Evolutionary conservation across 2,888 invertebrate genomes (phyloP).

Genomic region (Noctua comes): DNA sequence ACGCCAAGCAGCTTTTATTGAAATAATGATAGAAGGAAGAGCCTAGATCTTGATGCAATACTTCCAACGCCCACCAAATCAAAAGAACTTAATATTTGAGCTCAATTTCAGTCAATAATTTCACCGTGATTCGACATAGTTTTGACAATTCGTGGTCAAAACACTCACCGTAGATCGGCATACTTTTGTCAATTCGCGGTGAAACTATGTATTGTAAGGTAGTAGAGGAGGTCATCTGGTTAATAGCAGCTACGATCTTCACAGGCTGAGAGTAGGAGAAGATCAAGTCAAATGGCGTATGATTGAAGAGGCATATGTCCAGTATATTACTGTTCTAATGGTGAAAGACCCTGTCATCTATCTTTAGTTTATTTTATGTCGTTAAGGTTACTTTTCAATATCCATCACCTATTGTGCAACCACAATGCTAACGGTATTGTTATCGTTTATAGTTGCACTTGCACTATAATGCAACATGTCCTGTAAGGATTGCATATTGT

Average conservation of each 20-base stretch:
- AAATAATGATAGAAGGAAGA: background rate
- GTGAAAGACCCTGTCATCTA: background rate
- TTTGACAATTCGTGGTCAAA: too few species aligned
- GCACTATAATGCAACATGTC: constrained; percentile 17
- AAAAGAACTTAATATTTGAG: too few species aligned
- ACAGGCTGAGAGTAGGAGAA: background rate
- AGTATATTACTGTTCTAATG: background rate
- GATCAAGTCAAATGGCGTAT: background rate
- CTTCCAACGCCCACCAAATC: background rate
- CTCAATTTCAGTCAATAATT: background rate
- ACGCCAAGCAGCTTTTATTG: background rate
- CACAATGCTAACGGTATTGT: constrained; percentile 11
- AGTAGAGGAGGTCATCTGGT: background rate
- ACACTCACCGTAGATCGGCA: too few species aligned
- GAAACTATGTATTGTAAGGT: background rate
- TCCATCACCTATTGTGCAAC: background rate
- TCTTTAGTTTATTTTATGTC: background rate
- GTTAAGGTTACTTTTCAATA: background rate
- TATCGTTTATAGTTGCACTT: constrained; percentile 5
- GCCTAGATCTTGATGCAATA: background rate
- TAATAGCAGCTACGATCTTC: background rate
- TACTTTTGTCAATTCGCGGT: too few species aligned
- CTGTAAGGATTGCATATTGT: constrained; percentile 42
- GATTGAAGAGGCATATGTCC: background rate
- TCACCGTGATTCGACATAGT: too few species aligned